Evolutionary conservation across 2,888 invertebrate genomes (phyloP).

Genomic region (Bursaphelenchus okinawaensis): DNA sequence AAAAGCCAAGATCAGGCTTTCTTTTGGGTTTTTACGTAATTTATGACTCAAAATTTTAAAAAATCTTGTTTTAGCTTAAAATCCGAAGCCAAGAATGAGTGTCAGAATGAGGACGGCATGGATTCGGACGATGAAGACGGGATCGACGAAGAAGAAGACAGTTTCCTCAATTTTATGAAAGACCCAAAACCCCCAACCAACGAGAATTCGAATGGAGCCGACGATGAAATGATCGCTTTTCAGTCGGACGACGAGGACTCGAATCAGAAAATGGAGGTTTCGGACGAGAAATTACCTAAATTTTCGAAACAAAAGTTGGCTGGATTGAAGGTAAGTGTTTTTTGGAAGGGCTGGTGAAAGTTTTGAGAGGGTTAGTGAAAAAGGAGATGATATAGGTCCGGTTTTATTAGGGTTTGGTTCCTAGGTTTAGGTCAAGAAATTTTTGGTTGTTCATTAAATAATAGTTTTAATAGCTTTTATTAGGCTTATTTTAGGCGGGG

Average conservation of each 20-base stretch:
- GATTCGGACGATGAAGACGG: conserved; percentile 20
- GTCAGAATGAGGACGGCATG: not conserved
- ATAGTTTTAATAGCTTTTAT: no score
- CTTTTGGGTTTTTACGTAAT: no score
- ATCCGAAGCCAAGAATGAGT: not conserved
- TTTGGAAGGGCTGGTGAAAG: no score
- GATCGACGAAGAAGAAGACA: conserved; percentile 26
- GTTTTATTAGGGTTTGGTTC: no score
- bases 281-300: conserved; percentile 8
- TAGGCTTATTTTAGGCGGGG: no score
- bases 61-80: no score
- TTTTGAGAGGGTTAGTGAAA: no score
- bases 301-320: conserved; percentile 8
- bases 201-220: not conserved
- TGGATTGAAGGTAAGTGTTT: conserved; percentile 17
- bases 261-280: not conserved
- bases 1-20: no score
- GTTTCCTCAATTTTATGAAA: conserved; percentile 14
- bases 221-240: conserved; percentile 16
- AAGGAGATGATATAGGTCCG: no score
- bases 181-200: not conserved
- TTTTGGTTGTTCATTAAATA: no score
- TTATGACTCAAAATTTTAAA: no score
- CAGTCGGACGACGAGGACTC: conserved; percentile 24
- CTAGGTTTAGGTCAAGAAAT: no score